A percentile compares a stretch with the other conserved stretches of the same genome.
These are phyloP conservation scores for Calameuta filiformis DNA, from an alignment of 2,888 invertebrate species.

Conservation along the genomic window DNA sequence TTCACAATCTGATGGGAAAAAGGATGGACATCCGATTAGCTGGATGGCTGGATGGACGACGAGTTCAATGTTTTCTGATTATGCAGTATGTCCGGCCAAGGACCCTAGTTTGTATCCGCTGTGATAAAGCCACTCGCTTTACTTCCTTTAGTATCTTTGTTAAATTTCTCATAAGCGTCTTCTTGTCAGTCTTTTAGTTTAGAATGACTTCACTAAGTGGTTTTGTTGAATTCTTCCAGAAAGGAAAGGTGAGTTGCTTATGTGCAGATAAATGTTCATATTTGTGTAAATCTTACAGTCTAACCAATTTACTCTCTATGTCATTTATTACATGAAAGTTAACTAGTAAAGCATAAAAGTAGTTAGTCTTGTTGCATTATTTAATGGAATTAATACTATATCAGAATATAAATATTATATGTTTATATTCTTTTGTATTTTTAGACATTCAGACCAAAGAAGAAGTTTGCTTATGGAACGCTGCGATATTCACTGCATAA, in stretches of 20 bases:
- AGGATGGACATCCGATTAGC: background rate
- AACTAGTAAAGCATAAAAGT: background rate
- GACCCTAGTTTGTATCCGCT: background rate
- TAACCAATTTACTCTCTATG: background rate
- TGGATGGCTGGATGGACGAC: background rate
- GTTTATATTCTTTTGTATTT: constrained; percentile 22
- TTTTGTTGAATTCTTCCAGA: constrained; percentile 82
- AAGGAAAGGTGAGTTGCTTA: constrained; percentile 74
- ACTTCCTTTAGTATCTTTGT: background rate
- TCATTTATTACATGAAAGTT: background rate
- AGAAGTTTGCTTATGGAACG: constrained; percentile 88
- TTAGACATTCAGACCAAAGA: constrained; percentile 91
- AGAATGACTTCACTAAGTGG: constrained; percentile 74
- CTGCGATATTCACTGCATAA: constrained; percentile 88
- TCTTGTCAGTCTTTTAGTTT: background rate
- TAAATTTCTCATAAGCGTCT: background rate
- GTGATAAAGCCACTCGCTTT: background rate
- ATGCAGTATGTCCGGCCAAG: background rate
- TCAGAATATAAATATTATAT: background rate
- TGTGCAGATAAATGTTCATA: background rate
- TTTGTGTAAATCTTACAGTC: background rate
- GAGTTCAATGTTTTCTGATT: background rate
- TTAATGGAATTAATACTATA: background rate
- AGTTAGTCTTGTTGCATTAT: background rate
- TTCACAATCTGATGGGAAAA: background rate